These are phyloP conservation scores for Mormyrus iriodes DNA, from an alignment of 2,113 vertebrate species.

Conservation along the genomic window DNA sequence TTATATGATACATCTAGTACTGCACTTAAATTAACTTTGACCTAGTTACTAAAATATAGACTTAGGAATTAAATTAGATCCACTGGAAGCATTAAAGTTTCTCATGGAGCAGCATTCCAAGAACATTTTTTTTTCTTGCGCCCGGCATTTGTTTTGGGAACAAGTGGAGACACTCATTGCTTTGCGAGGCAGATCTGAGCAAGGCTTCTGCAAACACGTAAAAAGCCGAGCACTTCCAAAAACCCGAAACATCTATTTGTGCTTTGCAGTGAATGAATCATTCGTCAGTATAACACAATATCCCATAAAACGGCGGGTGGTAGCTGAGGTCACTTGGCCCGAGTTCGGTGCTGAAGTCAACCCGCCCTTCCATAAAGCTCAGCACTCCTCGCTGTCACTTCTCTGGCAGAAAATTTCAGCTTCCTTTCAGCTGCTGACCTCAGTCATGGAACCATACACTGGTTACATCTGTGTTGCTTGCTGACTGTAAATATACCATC, in stretches of 20 bases:
- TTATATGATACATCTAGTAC: background rate
- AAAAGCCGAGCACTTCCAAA: slow-evolving; percentile 20
- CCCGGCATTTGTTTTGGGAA: slow-evolving; percentile 37
- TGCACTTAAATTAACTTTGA: background rate
- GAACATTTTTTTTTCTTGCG: slow-evolving; percentile 22
- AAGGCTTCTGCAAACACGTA: slow-evolving; percentile 16
- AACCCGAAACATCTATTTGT: slow-evolving; percentile 2
- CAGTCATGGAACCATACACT: background rate
- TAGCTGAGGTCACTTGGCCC: slow-evolving; percentile 23
- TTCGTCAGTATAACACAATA: slow-evolving; percentile 21
- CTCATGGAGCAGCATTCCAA: slow-evolving; percentile 6
- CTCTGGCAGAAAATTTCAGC: slow-evolving; percentile 9
- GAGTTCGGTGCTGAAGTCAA: slow-evolving; percentile 32
- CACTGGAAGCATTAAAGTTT: background rate
- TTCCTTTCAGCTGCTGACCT: slow-evolving; percentile 32
- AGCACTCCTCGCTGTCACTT: slow-evolving; percentile 26
- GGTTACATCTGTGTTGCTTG: background rate
- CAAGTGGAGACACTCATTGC: slow-evolving; percentile 11
- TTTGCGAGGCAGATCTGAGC: slow-evolving; percentile 2
- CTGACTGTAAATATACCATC: background rate
- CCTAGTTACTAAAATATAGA: slow-evolving; percentile 7
- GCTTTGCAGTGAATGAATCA: slow-evolving; percentile 29
- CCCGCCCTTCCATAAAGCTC: slow-evolving; percentile 9
- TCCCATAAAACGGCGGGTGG: slow-evolving; percentile 21
- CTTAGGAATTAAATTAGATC: slow-evolving; percentile 2